phyloP scores from a whole-genome alignment of 2,797 vertebrate genomes.

The Ataeniobius toweri region DNA sequence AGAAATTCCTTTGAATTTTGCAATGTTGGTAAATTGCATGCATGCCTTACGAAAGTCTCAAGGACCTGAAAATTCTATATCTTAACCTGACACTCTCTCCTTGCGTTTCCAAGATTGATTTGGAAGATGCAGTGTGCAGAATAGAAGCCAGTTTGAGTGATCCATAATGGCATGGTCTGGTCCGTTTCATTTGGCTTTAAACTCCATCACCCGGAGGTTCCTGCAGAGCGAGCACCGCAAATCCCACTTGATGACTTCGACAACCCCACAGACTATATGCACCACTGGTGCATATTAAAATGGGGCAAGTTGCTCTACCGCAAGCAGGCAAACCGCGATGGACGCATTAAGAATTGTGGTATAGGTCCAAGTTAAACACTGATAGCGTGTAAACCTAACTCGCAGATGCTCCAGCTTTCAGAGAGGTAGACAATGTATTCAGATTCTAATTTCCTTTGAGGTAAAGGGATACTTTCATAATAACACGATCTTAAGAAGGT shows the following conservation, averaged over 20 bases:
- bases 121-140: conserved; percentile 87
- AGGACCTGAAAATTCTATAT: neutral
- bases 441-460: conserved; percentile 19
- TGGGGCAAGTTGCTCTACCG: conserved; percentile 43
- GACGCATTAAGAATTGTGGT: conserved; percentile 38
- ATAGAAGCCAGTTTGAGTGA: conserved; percentile 82
- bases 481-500: conserved; percentile 20
- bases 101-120: conserved; percentile 84
- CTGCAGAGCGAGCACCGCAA: conserved; percentile 97
- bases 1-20: conserved; percentile 73
- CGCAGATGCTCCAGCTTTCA: conserved; percentile 43
- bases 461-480: conserved; percentile 22
- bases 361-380: conserved; percentile 46
- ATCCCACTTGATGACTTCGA: conserved; percentile 99
- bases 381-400: conserved; percentile 58
- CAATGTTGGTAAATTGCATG: conserved; percentile 25
- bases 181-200: conserved; percentile 96
- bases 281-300: conserved; percentile 72
- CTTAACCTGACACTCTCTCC: conserved; percentile 54
- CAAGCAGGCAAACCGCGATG: conserved; percentile 40
- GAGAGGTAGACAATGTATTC: conserved; percentile 11
- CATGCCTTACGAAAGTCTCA: neutral
- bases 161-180: conserved; percentile 43
- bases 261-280: conserved; percentile 86
- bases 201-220: conserved; percentile 92